Conservation (phyloP, 2,888 invertebrate genomes). For the Acanthopleura granulata region DNA sequence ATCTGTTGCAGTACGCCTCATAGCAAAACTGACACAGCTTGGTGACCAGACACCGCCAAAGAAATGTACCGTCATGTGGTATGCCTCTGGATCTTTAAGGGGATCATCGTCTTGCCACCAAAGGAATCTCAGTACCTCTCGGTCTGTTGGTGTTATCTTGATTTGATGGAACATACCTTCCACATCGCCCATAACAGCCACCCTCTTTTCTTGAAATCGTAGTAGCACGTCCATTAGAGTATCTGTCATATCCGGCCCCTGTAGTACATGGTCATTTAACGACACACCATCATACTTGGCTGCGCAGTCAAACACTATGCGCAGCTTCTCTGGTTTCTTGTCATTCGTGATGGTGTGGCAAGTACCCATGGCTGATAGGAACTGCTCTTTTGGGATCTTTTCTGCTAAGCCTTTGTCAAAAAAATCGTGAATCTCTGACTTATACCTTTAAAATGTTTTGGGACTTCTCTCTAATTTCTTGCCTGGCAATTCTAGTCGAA, state of each 20-base stretch:
- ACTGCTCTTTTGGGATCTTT: background rate
- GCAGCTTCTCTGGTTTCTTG: slow-evolving; percentile 28
- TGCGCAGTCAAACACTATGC: background rate
- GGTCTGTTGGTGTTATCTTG: slow-evolving; percentile 21
- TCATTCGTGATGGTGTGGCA: slow-evolving; percentile 37
- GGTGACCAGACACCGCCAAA: slow-evolving; percentile 36
- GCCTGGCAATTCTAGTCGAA: slow-evolving; percentile 20
- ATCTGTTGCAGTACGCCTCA: background rate
- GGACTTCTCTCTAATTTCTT: slow-evolving; percentile 22
- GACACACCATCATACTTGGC: slow-evolving; percentile 18
- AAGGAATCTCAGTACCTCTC: slow-evolving; percentile 32
- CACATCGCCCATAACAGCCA: slow-evolving; percentile 32
- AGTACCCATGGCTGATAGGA: background rate
- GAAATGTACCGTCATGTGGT: slow-evolving; percentile 23
- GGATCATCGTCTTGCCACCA: slow-evolving; percentile 28
- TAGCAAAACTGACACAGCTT: slow-evolving; percentile 11
- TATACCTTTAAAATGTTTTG: slow-evolving; percentile 22
- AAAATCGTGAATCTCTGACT: slow-evolving; percentile 23
- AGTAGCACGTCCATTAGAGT: slow-evolving; percentile 35
- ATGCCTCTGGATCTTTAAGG: slow-evolving; percentile 9
- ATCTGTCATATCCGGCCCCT: slow-evolving; percentile 21
- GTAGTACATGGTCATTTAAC: slow-evolving; percentile 29
- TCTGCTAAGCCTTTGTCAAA: slow-evolving; percentile 28
- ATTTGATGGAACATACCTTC: slow-evolving; percentile 35
- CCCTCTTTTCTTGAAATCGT: slow-evolving; percentile 31